Evolutionary conservation across 1,140 invertebrate species (phyloP).

Genomic region (Mesaphorura yosii): DNA sequence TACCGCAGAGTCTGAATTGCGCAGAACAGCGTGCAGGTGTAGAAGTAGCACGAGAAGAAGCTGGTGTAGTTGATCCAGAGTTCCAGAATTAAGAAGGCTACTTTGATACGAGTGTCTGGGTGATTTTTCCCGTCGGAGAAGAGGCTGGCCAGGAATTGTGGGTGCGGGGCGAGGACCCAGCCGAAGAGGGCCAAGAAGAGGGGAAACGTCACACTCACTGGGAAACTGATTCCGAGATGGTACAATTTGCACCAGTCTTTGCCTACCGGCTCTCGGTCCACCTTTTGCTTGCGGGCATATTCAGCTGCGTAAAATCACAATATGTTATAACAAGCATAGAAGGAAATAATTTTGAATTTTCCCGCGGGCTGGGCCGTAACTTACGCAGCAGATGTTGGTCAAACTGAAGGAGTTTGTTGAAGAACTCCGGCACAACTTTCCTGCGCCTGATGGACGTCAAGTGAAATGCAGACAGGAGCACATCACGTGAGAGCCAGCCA

Average conservation of each 20-base stretch:
- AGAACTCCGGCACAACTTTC: background rate
- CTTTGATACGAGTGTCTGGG: background rate
- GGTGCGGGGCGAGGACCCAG: background rate
- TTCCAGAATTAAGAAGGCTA: background rate
- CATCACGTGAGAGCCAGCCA: background rate
- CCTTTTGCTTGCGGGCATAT: background rate
- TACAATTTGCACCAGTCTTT: background rate
- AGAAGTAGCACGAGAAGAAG: background rate
- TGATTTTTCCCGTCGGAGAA: background rate
- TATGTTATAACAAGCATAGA: too few relatives aligned
- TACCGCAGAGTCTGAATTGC: background rate
- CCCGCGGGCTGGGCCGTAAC: background rate
- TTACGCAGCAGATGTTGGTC: background rate
- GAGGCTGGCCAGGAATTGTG: background rate
- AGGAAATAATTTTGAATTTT: too few relatives aligned
- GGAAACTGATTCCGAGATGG: background rate
- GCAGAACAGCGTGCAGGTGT: background rate
- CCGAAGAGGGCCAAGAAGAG: background rate
- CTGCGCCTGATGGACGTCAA: background rate
- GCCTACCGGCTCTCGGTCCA: background rate
- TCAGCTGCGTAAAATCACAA: background rate
- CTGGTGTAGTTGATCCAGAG: background rate
- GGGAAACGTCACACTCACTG: background rate
- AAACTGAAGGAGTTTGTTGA: background rate
- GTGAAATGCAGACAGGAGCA: background rate